Conservation (phyloP, 2,797 vertebrate genomes). For the Acomys russatus region DNA sequence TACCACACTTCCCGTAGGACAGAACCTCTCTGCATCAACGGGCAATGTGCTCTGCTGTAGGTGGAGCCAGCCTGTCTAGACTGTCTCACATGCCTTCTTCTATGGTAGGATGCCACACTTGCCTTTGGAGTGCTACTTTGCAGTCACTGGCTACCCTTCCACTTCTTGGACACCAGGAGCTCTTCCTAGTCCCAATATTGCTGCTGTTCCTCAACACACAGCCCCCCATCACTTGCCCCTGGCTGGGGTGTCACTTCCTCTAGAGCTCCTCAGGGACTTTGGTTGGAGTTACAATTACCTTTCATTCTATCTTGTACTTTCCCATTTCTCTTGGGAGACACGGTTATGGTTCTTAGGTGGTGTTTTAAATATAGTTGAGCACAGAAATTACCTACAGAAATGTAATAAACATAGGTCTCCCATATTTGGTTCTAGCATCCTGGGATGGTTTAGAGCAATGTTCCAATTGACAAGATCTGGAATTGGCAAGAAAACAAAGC, state of each 20-base stretch:
- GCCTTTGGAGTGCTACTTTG: not conserved
- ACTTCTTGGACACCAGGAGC: not conserved
- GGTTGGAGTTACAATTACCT: not conserved
- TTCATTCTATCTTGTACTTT: not conserved
- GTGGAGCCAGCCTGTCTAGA: not conserved
- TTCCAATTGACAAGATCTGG: not conserved
- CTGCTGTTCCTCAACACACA: not conserved
- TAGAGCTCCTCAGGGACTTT: not conserved
- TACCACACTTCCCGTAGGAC: not conserved
- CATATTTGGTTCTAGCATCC: not conserved
- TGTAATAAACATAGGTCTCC: not conserved
- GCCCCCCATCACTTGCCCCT: no score
- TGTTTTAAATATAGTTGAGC: not conserved
- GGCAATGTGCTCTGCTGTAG: not conserved
- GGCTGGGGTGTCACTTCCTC: not conserved
- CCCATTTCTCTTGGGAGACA: not conserved
- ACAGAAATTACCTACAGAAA: not conserved
- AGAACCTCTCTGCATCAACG: not conserved
- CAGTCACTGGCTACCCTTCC: not conserved
- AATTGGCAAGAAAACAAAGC: not conserved
- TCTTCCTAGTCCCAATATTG: not conserved
- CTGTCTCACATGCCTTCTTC: not conserved
- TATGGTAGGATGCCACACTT: not conserved
- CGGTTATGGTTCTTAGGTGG: not conserved
- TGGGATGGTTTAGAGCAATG: not conserved